Conservation (phyloP, 2,113 vertebrate genomes). For the Meles meles region DNA sequence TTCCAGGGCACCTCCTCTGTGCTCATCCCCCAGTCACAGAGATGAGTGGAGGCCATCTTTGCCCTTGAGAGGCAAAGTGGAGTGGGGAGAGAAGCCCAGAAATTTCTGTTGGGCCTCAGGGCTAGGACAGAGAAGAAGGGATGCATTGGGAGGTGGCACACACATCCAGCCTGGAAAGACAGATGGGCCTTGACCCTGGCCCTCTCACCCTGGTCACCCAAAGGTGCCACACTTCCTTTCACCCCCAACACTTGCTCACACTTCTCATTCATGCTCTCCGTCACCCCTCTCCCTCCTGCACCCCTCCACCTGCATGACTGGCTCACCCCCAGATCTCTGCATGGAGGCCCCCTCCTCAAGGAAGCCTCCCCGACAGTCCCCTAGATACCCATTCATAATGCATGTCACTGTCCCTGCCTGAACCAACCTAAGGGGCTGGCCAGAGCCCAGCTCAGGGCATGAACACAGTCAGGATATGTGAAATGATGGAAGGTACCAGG, state of each 20-base stretch:
- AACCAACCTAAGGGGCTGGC: not conserved
- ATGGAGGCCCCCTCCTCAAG: not conserved
- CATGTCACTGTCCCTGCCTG: not conserved
- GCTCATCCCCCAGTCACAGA: not conserved
- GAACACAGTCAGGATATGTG: no score
- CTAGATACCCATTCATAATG: rapidly evolving
- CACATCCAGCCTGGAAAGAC: not conserved
- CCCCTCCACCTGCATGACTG: not conserved
- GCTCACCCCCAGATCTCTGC: not conserved
- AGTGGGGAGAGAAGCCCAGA: not conserved
- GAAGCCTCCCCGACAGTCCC: not conserved
- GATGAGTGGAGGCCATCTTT: not conserved
- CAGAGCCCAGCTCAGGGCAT: not conserved
- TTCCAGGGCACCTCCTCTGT: not conserved
- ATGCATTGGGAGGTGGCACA: rapidly evolving
- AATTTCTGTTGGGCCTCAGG: not conserved
- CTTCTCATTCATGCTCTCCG: not conserved
- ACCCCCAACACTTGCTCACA: not conserved
- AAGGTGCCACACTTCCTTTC: no score
- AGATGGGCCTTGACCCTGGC: not conserved
- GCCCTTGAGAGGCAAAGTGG: not conserved
- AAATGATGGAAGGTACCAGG: rapidly evolving
- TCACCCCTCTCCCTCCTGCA: not conserved
- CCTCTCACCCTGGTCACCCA: not conserved
- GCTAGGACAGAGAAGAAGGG: not conserved